A percentile compares a stretch with the other conserved stretches of the same genome.
phyloP scores from a whole-genome alignment of 2,888 invertebrate species.

The Cephus nigrinus region DNA sequence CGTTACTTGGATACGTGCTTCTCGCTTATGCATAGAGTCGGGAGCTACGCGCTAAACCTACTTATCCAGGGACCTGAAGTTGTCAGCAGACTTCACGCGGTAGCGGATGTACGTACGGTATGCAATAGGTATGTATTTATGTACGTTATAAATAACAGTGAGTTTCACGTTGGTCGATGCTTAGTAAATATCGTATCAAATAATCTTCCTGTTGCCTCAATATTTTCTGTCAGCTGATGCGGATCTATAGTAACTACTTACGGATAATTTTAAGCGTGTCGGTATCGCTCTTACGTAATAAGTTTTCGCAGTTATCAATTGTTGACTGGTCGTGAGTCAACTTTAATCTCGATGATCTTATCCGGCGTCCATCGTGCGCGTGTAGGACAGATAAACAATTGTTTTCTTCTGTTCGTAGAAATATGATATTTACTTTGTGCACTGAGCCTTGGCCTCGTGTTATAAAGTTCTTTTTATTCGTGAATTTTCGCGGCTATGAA shows the following conservation, averaged over 20 bases:
- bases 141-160: neutral
- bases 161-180: neutral
- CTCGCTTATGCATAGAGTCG: neutral
- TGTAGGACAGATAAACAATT: neutral
- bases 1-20: neutral
- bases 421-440: neutral
- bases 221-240: neutral
- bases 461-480: neutral
- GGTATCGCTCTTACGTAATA: too few species aligned
- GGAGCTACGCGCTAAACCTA: neutral
- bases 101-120: neutral
- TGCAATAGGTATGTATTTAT: neutral
- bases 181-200: neutral
- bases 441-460: neutral
- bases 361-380: neutral
- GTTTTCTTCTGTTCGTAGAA: neutral
- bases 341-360: neutral
- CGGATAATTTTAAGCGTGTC: neutral
- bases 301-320: neutral
- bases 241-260: neutral
- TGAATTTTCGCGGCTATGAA: neutral
- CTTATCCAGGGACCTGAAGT: neutral
- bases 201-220: neutral
- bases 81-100: neutral
- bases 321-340: neutral